phyloP scores from a whole-genome alignment of 1,140 invertebrate species.

The Pseudomyrmex dendroicus region DNA sequence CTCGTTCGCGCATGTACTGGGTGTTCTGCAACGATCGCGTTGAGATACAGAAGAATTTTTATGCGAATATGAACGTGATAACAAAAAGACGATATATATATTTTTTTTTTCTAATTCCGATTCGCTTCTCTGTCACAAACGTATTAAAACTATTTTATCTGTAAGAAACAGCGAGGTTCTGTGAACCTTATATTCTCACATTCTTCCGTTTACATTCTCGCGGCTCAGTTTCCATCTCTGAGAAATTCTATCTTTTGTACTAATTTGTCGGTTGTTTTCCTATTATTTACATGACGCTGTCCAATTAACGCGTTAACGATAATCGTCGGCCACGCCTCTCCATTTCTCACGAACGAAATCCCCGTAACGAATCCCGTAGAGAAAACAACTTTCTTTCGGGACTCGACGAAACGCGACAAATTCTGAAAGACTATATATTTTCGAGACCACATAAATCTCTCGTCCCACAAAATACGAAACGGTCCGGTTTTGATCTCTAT shows the following conservation, averaged over 20 bases:
- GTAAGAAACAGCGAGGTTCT: too few species aligned
- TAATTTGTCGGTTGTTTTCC: not conserved
- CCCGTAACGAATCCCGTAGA: not conserved
- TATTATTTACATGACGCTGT: not conserved
- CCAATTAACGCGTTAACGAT: constrained; percentile 30
- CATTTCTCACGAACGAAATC: not conserved
- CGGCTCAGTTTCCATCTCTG: too few species aligned
- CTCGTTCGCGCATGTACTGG: constrained; percentile 45
- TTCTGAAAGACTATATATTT: not conserved
- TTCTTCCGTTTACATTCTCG: not conserved
- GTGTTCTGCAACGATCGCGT: constrained; percentile 14
- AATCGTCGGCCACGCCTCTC: not conserved
- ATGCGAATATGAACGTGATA: not conserved
- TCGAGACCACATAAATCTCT: not conserved
- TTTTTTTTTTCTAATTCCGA: too few species aligned
- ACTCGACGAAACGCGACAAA: not conserved
- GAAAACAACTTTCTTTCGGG: not conserved
- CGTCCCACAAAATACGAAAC: constrained; percentile 25
- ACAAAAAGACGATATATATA: too few species aligned
- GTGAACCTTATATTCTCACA: not conserved
- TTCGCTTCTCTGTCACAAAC: not conserved
- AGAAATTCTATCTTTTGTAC: not conserved
- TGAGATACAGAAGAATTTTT: not conserved
- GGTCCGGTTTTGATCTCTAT: constrained; percentile 34
- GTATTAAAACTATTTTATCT: not conserved